These are phyloP conservation scores for Cuculus canorus DNA, from an alignment of 2,797 vertebrate genomes.

Conservation along the genomic window DNA sequence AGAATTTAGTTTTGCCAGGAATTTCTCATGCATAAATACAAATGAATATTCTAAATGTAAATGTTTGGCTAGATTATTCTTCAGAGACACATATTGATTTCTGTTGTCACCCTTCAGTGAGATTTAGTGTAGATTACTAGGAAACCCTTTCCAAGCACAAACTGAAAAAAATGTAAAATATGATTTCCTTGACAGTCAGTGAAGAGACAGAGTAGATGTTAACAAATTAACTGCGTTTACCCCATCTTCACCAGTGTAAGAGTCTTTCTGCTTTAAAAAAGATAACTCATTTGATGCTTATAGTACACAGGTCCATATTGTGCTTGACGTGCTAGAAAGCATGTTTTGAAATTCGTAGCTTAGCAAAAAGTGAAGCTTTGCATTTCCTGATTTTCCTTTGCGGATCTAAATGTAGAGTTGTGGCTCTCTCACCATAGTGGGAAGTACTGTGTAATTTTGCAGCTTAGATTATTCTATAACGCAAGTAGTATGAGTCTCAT, in stretches of 20 bases:
- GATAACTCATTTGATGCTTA: not conserved
- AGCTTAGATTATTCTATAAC: not conserved
- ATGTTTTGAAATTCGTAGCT: conserved; percentile 11
- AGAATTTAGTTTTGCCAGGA: not conserved
- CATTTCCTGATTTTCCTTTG: not conserved
- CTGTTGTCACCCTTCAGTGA: conserved; percentile 63
- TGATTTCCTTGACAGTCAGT: conserved; percentile 48
- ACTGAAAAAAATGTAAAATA: conserved; percentile 19
- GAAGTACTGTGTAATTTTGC: not conserved
- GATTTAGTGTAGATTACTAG: conserved; percentile 53
- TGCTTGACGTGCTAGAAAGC: not conserved
- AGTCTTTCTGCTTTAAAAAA: conserved; percentile 3
- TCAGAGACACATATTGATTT: conserved; percentile 58
- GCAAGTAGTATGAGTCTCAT: not conserved
- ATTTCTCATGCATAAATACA: conserved; percentile 55
- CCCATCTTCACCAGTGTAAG: not conserved
- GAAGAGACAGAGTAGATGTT: conserved; percentile 8
- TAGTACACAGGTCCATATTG: not conserved
- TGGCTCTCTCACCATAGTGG: not conserved
- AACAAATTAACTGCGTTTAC: conserved; percentile 54
- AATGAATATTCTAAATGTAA: conserved; percentile 60
- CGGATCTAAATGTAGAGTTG: not conserved
- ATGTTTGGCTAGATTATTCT: conserved; percentile 65
- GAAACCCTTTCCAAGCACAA: conserved; percentile 54
- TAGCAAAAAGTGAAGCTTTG: not conserved